Conservation (phyloP, 2,797 vertebrate species). For the Salmo trutta region DNA sequence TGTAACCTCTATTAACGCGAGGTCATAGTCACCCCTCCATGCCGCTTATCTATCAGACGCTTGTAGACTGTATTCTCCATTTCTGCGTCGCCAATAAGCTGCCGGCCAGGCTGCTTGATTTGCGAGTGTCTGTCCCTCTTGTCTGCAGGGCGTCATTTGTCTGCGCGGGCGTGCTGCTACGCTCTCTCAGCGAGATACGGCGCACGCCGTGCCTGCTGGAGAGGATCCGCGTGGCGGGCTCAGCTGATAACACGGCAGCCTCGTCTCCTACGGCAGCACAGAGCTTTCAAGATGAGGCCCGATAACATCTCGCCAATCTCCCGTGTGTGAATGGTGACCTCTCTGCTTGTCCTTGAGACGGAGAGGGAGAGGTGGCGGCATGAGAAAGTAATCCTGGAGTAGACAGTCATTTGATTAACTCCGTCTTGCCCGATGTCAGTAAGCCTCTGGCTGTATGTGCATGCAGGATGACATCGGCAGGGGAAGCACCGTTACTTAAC, state of each 20-base stretch:
- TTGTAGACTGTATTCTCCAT: background rate
- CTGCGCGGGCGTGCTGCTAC: background rate
- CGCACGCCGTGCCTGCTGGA: no score
- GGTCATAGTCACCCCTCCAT: background rate
- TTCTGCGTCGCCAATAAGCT: no score
- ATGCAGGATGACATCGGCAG: background rate
- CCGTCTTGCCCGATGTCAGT: background rate
- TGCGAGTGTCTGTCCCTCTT: background rate
- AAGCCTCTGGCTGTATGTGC: background rate
- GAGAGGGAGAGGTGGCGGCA: slow-evolving; percentile 14
- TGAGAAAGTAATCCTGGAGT: slow-evolving; percentile 3
- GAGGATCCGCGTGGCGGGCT: no score
- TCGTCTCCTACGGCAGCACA: slow-evolving; percentile 13
- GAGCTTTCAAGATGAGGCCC: slow-evolving; percentile 42
- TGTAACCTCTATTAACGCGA: background rate
- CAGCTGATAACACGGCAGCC: background rate
- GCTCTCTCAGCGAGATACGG: background rate
- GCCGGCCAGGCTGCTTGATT: background rate
- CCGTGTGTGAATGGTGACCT: slow-evolving; percentile 43
- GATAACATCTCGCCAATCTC: slow-evolving; percentile 48
- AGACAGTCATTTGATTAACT: background rate
- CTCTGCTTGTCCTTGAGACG: slow-evolving; percentile 45
- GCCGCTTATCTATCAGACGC: background rate
- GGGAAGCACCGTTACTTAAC: background rate
- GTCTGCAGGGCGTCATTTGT: background rate